phyloP scores from a whole-genome alignment of 2,113 vertebrate species.

The Oryzias melastigma region DNA sequence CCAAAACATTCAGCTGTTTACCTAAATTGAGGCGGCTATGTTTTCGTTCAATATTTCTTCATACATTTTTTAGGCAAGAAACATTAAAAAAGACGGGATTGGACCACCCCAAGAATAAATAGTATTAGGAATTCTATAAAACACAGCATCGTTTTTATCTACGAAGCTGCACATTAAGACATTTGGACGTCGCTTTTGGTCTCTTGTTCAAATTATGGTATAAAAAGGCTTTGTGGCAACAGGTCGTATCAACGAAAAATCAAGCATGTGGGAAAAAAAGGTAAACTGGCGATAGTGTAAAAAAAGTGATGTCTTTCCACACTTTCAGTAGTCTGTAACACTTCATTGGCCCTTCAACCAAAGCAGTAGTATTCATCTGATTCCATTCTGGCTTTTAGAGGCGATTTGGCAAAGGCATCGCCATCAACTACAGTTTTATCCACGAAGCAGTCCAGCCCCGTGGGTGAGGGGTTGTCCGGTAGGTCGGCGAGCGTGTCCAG shows the following conservation, averaged over 20 bases:
- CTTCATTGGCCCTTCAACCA: constrained; percentile 67
- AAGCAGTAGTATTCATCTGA: constrained; percentile 96
- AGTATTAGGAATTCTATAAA: constrained; percentile 1
- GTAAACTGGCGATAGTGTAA: constrained; percentile 1
- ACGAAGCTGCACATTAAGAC: constrained; percentile 23
- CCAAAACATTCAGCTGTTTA: too few species aligned
- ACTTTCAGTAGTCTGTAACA: constrained; percentile 32
- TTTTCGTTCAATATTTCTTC: not conserved
- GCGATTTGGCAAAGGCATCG: constrained; percentile 73
- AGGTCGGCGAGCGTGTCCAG: constrained; percentile 94
- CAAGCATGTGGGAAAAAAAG: not conserved
- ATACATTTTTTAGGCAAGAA: not conserved
- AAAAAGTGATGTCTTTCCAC: constrained; percentile 16
- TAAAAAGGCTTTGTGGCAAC: not conserved
- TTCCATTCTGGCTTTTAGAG: constrained; percentile 80
- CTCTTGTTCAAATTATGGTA: not conserved
- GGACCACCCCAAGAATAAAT: constrained; percentile 26
- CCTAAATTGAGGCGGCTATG: too few species aligned
- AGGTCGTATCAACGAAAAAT: not conserved
- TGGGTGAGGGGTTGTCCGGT: constrained; percentile 83
- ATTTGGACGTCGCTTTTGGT: constrained; percentile 9
- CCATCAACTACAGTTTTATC: constrained; percentile 79
- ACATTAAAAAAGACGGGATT: not conserved
- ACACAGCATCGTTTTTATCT: not conserved
- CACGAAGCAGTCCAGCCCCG: constrained; percentile 83